These are phyloP conservation scores for Corythoichthys haematopterus DNA, from an alignment of 2,113 vertebrate genomes.

Conservation along the genomic window DNA sequence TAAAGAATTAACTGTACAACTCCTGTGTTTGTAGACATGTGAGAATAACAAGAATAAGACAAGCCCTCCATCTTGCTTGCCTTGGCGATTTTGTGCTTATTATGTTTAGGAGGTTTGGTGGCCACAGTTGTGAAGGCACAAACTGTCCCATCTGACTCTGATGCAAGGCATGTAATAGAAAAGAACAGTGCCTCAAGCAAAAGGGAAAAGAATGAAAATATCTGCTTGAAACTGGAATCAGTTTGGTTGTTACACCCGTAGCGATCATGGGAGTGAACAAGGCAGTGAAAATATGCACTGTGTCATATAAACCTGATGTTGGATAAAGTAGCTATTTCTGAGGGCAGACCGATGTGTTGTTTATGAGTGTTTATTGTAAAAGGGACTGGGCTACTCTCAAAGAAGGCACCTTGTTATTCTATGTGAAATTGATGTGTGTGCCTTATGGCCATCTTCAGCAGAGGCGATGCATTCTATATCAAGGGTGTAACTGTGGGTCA, in stretches of 20 bases:
- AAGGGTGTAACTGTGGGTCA: too few relatives aligned
- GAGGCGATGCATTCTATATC: neutral
- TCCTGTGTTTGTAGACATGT: slow-evolving; percentile 38
- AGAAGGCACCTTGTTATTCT: slow-evolving; percentile 6
- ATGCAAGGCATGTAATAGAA: neutral
- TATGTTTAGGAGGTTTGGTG: slow-evolving; percentile 25
- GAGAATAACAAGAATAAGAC: too few relatives aligned
- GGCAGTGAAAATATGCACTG: slow-evolving; percentile 29
- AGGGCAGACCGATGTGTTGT: slow-evolving; percentile 55
- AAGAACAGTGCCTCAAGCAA: neutral
- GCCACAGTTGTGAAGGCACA: slow-evolving; percentile 36
- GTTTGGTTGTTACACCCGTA: slow-evolving; percentile 14
- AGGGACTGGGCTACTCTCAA: slow-evolving; percentile 19
- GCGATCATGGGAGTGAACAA: slow-evolving; percentile 11
- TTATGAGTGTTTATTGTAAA: slow-evolving; percentile 47
- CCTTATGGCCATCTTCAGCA: neutral
- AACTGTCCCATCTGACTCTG: slow-evolving; percentile 26
- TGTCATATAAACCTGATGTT: slow-evolving; percentile 40
- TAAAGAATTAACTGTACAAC: neutral
- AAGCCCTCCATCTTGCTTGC: slow-evolving; percentile 28
- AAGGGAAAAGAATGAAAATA: neutral
- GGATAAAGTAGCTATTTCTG: slow-evolving; percentile 25
- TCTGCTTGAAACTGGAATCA: slow-evolving; percentile 8
- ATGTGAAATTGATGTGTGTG: neutral
- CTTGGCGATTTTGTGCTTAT: slow-evolving; percentile 26